Conservation (phyloP, 35 echinoderm and acorn worm species). For the Acanthaster planci region DNA sequence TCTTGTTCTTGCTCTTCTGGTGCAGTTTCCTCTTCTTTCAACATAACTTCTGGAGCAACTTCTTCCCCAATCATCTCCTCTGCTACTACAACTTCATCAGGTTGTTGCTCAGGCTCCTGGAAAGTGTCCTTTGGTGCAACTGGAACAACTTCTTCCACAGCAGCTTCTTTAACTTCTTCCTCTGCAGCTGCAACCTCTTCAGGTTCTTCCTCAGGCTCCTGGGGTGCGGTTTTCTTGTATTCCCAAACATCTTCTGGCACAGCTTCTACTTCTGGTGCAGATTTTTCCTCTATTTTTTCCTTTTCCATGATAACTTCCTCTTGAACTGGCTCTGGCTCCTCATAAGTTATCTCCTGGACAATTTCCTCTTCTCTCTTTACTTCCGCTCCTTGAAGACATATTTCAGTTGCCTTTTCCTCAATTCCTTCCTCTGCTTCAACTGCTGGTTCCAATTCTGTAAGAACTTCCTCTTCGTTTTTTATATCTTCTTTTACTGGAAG, state of each 20-base stretch:
- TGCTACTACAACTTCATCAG: constrained; percentile 8
- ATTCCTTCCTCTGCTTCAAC: not conserved
- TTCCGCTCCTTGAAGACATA: not conserved
- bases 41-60: not conserved
- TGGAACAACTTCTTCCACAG: not conserved
- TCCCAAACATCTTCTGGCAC: not conserved
- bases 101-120: constrained; percentile 3
- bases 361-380: constrained; percentile 14
- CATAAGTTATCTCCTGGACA: not conserved
- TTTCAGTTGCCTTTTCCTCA: not conserved
- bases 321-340: constrained; percentile 24
- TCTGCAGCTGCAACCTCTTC: constrained; percentile 14
- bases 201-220: not conserved
- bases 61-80: constrained; percentile 15
- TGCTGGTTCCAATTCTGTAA: not conserved
- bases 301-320: not conserved
- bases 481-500: not conserved
- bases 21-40: constrained; percentile 13
- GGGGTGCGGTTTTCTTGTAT: not conserved
- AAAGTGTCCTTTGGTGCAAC: not conserved
- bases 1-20: constrained; percentile 28
- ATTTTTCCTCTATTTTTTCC: not conserved
- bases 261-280: constrained; percentile 35
- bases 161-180: not conserved
- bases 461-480: not conserved